A percentile compares a stretch with the other conserved stretches of the same genome.
phyloP scores from a whole-genome alignment of 1,140 invertebrate genomes.

The Conopomorpha cramerella region DNA sequence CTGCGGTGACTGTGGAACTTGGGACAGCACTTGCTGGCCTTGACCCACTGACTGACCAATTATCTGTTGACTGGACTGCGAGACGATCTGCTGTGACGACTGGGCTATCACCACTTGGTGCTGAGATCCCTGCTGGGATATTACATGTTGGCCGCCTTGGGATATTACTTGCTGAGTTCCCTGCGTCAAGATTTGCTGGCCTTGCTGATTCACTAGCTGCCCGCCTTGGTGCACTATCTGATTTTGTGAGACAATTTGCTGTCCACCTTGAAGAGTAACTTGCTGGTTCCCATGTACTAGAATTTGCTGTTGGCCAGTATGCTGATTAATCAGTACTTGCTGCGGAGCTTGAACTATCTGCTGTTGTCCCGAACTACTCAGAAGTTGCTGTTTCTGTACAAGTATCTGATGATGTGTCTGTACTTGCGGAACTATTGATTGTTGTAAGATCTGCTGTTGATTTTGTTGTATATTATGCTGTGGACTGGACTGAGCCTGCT shows the following conservation, averaged over 20 bases:
- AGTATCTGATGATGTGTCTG: conserved; percentile 54
- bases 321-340: conserved; percentile 46
- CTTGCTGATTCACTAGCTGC: conserved; percentile 43
- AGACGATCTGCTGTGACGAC: conserved; percentile 41
- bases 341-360: conserved; percentile 47
- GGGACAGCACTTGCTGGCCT: conserved; percentile 41
- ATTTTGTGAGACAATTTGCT: conserved; percentile 46
- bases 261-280: conserved; percentile 42
- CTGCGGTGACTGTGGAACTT: conserved; percentile 41
- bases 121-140: conserved; percentile 46
- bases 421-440: conserved; percentile 39
- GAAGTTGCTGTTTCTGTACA: conserved; percentile 50
- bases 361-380: conserved; percentile 41
- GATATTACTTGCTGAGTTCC: conserved; percentile 40
- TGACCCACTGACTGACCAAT: conserved; percentile 40
- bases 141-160: conserved; percentile 50
- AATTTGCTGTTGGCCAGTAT: conserved; percentile 52
- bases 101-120: conserved; percentile 50
- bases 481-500: conserved; percentile 41
- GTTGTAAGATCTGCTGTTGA: conserved; percentile 40
- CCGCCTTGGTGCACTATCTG: conserved; percentile 50
- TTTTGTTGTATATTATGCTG: conserved; percentile 45
- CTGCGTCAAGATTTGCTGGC: conserved; percentile 45
- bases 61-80: conserved; percentile 41
- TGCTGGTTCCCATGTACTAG: conserved; percentile 51